phyloP scores from a whole-genome alignment of 64 coral and sea anemone genomes.

The Montipora sp. region DNA sequence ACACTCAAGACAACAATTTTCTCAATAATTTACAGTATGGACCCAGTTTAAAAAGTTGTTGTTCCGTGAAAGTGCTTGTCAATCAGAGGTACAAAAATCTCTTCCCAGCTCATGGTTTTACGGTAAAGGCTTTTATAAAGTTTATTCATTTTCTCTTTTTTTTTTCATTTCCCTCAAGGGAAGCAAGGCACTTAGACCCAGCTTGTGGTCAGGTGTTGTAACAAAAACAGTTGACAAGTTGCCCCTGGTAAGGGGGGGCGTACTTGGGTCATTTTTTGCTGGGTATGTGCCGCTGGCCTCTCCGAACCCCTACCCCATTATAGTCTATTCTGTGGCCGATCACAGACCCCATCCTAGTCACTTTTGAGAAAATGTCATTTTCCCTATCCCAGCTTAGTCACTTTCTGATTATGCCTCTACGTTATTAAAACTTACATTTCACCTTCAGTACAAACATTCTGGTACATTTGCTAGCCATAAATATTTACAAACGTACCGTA shows the following conservation, averaged over 20 bases:
- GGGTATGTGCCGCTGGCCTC: too few relatives aligned
- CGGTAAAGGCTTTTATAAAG: conserved; percentile 22
- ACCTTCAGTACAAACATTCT: too few relatives aligned
- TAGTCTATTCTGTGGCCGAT: too few relatives aligned
- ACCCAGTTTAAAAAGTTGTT: conserved; percentile 28
- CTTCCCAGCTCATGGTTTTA: conserved; percentile 23
- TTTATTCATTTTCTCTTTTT: conserved; percentile 5
- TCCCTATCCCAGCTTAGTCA: too few relatives aligned
- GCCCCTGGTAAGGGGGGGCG: background rate
- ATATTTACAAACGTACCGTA: too few relatives aligned
- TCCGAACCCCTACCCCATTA: too few relatives aligned
- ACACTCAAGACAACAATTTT: background rate
- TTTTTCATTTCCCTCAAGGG: background rate
- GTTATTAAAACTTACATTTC: too few relatives aligned
- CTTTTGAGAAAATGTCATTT: too few relatives aligned
- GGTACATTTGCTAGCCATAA: too few relatives aligned
- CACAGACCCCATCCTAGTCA: too few relatives aligned
- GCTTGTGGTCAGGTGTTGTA: conserved; percentile 48
- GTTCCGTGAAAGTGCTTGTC: conserved; percentile 19
- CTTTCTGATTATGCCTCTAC: too few relatives aligned
- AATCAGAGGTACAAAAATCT: conserved; percentile 28
- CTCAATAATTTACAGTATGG: background rate
- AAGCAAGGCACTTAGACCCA: conserved; percentile 21
- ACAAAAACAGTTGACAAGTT: conserved; percentile 38
- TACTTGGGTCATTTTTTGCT: too few relatives aligned